Evolutionary conservation across 2,888 invertebrate genomes (phyloP).

Genomic region (Steinernema hermaphroditum): DNA sequence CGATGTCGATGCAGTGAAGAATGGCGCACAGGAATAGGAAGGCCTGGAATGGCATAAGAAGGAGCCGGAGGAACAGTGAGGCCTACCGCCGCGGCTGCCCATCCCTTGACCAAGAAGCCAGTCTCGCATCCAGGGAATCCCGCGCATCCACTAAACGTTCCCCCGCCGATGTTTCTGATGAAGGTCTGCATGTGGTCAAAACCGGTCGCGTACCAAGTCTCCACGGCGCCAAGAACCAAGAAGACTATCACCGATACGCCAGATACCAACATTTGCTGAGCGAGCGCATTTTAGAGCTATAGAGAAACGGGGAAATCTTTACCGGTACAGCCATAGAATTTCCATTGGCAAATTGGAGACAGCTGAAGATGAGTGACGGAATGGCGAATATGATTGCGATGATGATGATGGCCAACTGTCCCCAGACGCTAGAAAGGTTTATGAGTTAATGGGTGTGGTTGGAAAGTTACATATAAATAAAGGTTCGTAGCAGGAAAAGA

Average conservation of each 20-base stretch:
- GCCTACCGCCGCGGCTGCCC: slow-evolving; percentile 60
- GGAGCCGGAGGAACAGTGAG: too few relatives aligned
- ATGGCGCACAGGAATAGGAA: slow-evolving; percentile 63
- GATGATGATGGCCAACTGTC: slow-evolving; percentile 64
- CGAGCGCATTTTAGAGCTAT: not conserved
- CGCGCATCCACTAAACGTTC: slow-evolving; percentile 59
- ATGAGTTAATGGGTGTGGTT: too few relatives aligned
- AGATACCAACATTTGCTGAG: slow-evolving; percentile 61
- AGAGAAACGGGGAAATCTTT: not conserved
- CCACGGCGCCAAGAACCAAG: slow-evolving; percentile 63
- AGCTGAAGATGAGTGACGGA: slow-evolving; percentile 59
- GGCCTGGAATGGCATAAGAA: slow-evolving; percentile 46
- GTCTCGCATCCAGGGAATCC: slow-evolving; percentile 65
- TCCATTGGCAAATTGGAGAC: slow-evolving; percentile 59
- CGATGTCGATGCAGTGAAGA: slow-evolving; percentile 58
- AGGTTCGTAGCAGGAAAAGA: too few relatives aligned
- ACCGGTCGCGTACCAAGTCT: slow-evolving; percentile 63
- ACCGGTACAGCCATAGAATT: slow-evolving; percentile 21
- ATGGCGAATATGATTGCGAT: slow-evolving; percentile 60
- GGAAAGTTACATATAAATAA: not conserved
- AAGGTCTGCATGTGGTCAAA: slow-evolving; percentile 65
- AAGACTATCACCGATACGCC: slow-evolving; percentile 59
- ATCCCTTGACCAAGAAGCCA: slow-evolving; percentile 65
- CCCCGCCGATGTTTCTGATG: slow-evolving; percentile 56
- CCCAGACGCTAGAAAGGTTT: slow-evolving; percentile 59